These are phyloP conservation scores for Oreohelix idahoensis DNA, from an alignment of 1,140 invertebrate genomes.

Conservation along the genomic window DNA sequence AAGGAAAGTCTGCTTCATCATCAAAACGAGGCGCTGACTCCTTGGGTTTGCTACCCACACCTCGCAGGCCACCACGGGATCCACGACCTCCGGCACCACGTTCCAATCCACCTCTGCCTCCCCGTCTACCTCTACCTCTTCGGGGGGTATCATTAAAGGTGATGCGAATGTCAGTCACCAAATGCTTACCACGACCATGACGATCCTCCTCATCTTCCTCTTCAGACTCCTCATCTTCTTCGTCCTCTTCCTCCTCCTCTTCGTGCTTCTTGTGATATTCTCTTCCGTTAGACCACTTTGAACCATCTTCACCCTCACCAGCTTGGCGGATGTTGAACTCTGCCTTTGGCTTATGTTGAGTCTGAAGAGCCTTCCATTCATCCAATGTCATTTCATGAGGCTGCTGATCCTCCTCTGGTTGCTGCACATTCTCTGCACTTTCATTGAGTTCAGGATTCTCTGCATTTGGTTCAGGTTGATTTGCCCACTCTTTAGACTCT, in stretches of 20 bases:
- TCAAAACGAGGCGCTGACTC: conserved; percentile 91
- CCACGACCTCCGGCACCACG: conserved; percentile 43
- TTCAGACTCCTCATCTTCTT: conserved; percentile 50
- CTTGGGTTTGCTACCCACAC: conserved; percentile 58
- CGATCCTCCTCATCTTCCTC: conserved; percentile 52
- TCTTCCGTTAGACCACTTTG: conserved; percentile 62
- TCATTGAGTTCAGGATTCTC: conserved; percentile 66
- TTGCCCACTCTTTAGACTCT: conserved; percentile 60
- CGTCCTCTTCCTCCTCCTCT: conserved; percentile 48
- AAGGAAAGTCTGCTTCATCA: conserved; percentile 95
- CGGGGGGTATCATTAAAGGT: conserved; percentile 66
- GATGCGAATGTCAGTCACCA: conserved; percentile 63
- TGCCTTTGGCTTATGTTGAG: conserved; percentile 53
- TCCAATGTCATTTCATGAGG: conserved; percentile 67
- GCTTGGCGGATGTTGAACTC: conserved; percentile 67
- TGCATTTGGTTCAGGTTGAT: conserved; percentile 52
- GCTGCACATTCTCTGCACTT: conserved; percentile 49
- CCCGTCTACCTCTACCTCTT: conserved; percentile 57
- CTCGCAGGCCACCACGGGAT: conserved; percentile 51
- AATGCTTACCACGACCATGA: conserved; percentile 50
- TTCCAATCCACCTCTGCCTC: conserved; percentile 47
- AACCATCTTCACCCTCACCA: conserved; percentile 59
- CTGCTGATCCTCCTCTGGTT: conserved; percentile 49
- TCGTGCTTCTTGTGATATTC: conserved; percentile 60
- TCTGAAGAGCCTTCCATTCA: conserved; percentile 66